Percentiles rank a stretch among this genome's conserved stretches.
Conservation (phyloP, 2,797 vertebrate species). For the Xyrichtys novacula region DNA sequence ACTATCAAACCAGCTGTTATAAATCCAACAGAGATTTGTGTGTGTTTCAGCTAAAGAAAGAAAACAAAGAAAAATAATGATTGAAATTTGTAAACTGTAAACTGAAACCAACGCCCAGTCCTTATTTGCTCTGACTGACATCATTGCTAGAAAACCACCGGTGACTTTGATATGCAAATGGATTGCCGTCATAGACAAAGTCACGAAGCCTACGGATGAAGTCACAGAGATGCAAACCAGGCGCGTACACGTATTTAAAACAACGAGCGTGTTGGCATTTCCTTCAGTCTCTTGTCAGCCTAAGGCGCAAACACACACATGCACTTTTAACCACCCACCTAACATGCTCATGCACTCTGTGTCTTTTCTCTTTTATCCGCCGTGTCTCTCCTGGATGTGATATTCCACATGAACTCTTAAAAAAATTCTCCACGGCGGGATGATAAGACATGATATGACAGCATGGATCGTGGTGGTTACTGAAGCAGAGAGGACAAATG, state of each 20-base stretch:
- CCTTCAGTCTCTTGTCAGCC: conserved; percentile 37
- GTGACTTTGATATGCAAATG: conserved; percentile 64
- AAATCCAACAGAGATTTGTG: too few relatives aligned
- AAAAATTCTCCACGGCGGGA: conserved; percentile 29
- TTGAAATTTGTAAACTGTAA: not conserved
- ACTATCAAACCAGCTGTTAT: too few relatives aligned
- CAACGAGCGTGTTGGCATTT: conserved; percentile 30
- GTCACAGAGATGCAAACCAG: conserved; percentile 50
- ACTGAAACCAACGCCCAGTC: not conserved
- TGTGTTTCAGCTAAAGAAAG: too few relatives aligned
- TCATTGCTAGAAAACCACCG: conserved; percentile 57
- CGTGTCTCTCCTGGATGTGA: conserved; percentile 19
- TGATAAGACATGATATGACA: conserved; percentile 68
- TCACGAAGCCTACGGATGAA: conserved; percentile 42
- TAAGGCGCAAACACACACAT: not conserved
- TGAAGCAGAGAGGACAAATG: conserved; percentile 56
- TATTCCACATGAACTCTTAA: conserved; percentile 59
- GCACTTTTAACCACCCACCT: conserved; percentile 13
- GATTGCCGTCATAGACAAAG: conserved; percentile 49
- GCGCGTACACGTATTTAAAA: conserved; percentile 28
- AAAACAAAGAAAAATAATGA: not conserved
- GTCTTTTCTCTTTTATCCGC: not conserved
- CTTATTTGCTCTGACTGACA: conserved; percentile 61
- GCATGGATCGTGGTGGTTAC: conserved; percentile 43
- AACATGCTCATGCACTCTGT: not conserved